These are phyloP conservation scores for Olivierus martensii DNA, from an alignment of 1,140 invertebrate genomes.

Conservation along the genomic window DNA sequence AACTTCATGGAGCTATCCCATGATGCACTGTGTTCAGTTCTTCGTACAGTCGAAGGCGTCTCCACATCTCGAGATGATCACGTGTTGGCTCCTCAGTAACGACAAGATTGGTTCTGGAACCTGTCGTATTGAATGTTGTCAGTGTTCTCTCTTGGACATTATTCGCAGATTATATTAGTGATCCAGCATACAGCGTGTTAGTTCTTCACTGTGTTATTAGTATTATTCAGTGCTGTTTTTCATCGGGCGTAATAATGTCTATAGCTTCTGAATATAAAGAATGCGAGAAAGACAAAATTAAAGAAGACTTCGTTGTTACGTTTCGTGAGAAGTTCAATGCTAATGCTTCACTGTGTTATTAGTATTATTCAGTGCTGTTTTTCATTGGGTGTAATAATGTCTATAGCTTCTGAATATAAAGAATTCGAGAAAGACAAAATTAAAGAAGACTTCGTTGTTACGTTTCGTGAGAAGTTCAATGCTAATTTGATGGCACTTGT, in stretches of 20 bases:
- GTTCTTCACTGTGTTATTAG: no score
- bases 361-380: neutral
- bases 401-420: neutral
- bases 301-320: neutral
- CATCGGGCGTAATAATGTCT: neutral
- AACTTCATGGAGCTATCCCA: no score
- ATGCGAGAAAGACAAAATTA: neutral
- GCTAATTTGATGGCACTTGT: neutral
- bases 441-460: neutral
- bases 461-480: neutral
- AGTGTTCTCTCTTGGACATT: no score
- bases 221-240: neutral
- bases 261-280: neutral
- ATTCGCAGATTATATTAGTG: no score
- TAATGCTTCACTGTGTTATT: no score
- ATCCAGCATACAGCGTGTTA: no score
- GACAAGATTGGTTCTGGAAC: neutral
- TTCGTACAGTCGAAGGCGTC: neutral
- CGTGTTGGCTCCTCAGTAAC: neutral
- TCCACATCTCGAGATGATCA: neutral
- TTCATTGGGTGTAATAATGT: neutral
- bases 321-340: neutral
- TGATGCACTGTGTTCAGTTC: neutral
- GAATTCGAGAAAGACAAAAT: neutral
- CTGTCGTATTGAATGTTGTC: no score